These are phyloP conservation scores for Sphaerodactylus townsendi DNA, from an alignment of 2,113 vertebrate species.

Conservation along the genomic window DNA sequence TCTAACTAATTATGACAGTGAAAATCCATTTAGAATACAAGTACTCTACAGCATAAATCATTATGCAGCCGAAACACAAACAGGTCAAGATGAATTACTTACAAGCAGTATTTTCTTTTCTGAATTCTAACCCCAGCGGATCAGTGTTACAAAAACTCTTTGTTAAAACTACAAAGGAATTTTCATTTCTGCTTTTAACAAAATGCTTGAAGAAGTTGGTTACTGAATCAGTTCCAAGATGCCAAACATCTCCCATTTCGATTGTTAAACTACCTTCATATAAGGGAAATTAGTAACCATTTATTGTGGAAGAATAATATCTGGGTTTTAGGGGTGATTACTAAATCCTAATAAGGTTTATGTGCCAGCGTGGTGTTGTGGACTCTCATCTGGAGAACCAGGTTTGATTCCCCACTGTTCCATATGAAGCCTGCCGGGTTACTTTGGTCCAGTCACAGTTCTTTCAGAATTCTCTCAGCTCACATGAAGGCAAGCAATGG, in stretches of 20 bases:
- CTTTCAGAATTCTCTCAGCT: no score
- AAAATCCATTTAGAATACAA: constrained; percentile 37
- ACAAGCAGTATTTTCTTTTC: not conserved
- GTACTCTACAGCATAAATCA: not conserved
- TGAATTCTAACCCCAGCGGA: accelerated
- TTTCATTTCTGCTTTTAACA: not conserved
- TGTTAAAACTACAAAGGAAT: not conserved
- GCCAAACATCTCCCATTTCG: not conserved
- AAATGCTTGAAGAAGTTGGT: not conserved
- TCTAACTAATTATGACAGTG: constrained; percentile 30
- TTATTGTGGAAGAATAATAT: not conserved
- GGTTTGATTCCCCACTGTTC: no score
- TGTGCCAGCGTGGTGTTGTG: no score
- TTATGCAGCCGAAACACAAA: not conserved
- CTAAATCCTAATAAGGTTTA: no score
- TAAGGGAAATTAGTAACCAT: not conserved
- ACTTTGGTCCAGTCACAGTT: no score
- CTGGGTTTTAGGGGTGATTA: not conserved
- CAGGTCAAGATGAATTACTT: not conserved
- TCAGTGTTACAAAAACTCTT: not conserved
- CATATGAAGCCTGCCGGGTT: no score
- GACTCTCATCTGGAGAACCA: no score
- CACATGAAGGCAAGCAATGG: no score
- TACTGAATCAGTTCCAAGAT: not conserved
- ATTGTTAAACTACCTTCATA: not conserved